phyloP scores from a whole-genome alignment of 2,113 vertebrate genomes.

The Pomatorhinus ruficollis region DNA sequence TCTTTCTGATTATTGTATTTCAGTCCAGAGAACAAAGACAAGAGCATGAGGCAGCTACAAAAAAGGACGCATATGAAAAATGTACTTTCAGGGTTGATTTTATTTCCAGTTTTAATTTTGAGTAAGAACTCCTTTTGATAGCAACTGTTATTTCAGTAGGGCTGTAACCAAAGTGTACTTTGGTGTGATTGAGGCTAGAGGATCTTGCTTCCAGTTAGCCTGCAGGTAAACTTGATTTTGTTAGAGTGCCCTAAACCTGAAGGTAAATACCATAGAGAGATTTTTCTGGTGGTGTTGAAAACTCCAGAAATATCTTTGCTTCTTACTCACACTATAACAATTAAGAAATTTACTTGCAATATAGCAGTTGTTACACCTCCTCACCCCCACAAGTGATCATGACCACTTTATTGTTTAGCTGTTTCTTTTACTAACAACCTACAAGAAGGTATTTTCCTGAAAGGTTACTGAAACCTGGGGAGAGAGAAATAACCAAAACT shows the following conservation, averaged over 20 bases:
- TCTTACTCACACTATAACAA: background rate
- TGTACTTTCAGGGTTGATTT: background rate
- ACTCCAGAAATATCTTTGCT: background rate
- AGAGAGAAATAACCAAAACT: background rate
- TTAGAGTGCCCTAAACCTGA: background rate
- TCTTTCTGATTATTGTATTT: background rate
- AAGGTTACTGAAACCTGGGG: constrained; percentile 34
- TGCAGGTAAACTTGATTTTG: background rate
- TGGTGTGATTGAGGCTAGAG: background rate
- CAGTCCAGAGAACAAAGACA: background rate
- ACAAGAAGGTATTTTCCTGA: background rate
- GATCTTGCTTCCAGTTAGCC: background rate
- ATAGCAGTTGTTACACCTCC: background rate
- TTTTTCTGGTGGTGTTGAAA: background rate
- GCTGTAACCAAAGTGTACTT: background rate
- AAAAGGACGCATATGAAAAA: background rate
- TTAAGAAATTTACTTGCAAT: background rate
- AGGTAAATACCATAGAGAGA: background rate
- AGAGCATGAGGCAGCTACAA: background rate
- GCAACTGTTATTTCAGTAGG: background rate
- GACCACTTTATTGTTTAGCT: constrained; percentile 44
- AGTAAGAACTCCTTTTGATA: background rate
- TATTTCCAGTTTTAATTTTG: background rate
- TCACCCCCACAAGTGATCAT: background rate
- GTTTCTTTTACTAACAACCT: constrained; percentile 30